These are phyloP conservation scores for Bombus superbus DNA, from an alignment of 1,140 invertebrate genomes.

Conservation along the genomic window DNA sequence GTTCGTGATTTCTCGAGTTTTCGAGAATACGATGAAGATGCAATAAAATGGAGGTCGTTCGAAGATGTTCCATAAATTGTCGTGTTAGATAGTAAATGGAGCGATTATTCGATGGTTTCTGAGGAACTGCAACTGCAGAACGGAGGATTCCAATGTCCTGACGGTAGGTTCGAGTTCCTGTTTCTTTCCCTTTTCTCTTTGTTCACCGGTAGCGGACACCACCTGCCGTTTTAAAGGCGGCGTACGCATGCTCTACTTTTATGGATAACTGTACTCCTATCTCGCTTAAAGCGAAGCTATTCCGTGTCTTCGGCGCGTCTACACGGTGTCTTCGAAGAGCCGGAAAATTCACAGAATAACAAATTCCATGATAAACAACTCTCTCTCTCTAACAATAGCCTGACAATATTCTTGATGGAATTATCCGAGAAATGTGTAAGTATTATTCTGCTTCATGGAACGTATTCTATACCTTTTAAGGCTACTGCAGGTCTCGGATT, in stretches of 20 bases:
- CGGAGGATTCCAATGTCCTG: conserved; percentile 44
- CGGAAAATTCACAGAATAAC: not conserved
- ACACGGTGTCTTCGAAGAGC: conserved; percentile 43
- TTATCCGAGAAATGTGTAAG: not conserved
- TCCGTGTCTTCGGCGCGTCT: conserved; percentile 33
- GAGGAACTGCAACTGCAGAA: conserved; percentile 36
- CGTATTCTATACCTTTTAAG: not conserved
- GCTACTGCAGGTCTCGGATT: too few relatives aligned
- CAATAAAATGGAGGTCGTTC: not conserved
- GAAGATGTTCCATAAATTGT: conserved; percentile 5
- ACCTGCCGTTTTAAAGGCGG: conserved; percentile 71
- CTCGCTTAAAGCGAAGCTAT: conserved; percentile 64
- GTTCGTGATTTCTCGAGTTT: not conserved
- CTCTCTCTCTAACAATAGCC: not conserved
- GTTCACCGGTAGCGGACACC: conserved; percentile 66
- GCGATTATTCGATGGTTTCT: conserved; percentile 50
- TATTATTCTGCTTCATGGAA: not conserved
- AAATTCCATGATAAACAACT: not conserved
- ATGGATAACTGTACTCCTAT: conserved; percentile 72
- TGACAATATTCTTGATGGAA: not conserved
- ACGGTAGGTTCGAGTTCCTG: conserved; percentile 54
- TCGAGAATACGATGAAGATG: too few relatives aligned
- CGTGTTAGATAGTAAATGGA: not conserved
- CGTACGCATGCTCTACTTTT: conserved; percentile 73
- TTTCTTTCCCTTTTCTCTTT: conserved; percentile 63